phyloP scores from a whole-genome alignment of 2,113 vertebrate genomes.

The Rattus rattus region DNA sequence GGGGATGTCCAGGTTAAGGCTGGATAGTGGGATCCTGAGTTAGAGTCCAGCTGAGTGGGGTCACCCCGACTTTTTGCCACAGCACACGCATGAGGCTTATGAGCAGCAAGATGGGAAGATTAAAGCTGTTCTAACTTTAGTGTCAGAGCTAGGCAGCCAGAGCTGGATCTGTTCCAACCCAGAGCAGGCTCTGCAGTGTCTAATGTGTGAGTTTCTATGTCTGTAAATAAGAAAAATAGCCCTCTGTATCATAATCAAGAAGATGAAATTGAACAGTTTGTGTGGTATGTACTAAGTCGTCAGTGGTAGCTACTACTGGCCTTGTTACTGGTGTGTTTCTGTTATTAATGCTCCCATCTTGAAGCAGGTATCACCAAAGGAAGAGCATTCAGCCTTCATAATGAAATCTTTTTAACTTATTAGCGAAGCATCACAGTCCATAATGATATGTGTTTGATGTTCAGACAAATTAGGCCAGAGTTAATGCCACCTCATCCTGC shows the following conservation, averaged over 20 bases:
- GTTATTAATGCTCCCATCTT: not conserved
- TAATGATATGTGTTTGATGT: constrained; percentile 40
- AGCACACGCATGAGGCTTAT: not conserved
- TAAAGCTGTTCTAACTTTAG: not conserved
- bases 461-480: not conserved
- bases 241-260: not conserved
- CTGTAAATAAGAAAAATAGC: not conserved
- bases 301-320: not conserved
- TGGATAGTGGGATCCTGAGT: not conserved
- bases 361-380: not conserved
- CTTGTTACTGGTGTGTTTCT: not conserved
- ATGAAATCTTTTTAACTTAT: constrained; percentile 39
- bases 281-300: not conserved
- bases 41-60: not conserved
- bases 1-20: not conserved
- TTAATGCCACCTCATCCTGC: constrained; percentile 13
- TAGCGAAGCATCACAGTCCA: not conserved
- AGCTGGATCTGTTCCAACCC: not conserved
- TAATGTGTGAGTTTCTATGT: not conserved
- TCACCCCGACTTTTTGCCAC: not conserved
- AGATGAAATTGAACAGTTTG: not conserved
- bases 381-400: constrained; percentile 3
- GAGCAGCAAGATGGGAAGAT: not conserved
- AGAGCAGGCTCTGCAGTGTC: not conserved
- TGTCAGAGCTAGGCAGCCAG: not conserved